Conservation (phyloP, 2,888 invertebrate species). For the Tiliacea citrago region DNA sequence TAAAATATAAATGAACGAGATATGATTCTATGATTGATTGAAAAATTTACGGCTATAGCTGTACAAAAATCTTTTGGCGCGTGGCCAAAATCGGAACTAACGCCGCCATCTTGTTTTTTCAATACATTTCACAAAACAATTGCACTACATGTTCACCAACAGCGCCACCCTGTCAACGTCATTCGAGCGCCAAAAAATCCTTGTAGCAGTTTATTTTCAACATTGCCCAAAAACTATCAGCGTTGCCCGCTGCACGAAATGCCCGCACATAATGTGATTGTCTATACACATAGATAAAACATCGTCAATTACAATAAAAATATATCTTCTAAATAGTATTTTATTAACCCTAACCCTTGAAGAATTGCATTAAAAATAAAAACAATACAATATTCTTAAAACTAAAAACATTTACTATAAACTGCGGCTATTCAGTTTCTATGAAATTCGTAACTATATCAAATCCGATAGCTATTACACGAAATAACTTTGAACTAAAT, state of each 20-base stretch:
- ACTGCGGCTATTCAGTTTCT: slow-evolving; percentile 42
- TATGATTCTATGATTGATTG: not conserved
- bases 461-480: slow-evolving; percentile 51
- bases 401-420: slow-evolving; percentile 50
- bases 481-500: slow-evolving; percentile 61
- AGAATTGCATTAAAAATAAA: slow-evolving; percentile 33
- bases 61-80: not conserved
- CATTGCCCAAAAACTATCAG: slow-evolving; percentile 15
- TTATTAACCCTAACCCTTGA: slow-evolving; percentile 34
- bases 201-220: not conserved
- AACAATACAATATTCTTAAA: slow-evolving; percentile 48
- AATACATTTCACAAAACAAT: not conserved
- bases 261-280: slow-evolving; percentile 15
- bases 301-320: slow-evolving; percentile 57
- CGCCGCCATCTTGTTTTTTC: not conserved
- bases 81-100: not conserved
- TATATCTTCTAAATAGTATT: slow-evolving; percentile 31
- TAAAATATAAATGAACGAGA: not conserved
- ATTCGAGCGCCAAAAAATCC: not conserved
- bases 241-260: slow-evolving; percentile 21
- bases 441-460: slow-evolving; percentile 47
- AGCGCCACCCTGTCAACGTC: not conserved
- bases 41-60: not conserved
- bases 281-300: slow-evolving; percentile 22
- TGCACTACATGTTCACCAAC: not conserved